Percentiles rank a stretch among this genome's conserved stretches.
Evolutionary conservation across 2,888 invertebrate species (phyloP).

Genomic region (Pseudanteris insignis): DNA sequence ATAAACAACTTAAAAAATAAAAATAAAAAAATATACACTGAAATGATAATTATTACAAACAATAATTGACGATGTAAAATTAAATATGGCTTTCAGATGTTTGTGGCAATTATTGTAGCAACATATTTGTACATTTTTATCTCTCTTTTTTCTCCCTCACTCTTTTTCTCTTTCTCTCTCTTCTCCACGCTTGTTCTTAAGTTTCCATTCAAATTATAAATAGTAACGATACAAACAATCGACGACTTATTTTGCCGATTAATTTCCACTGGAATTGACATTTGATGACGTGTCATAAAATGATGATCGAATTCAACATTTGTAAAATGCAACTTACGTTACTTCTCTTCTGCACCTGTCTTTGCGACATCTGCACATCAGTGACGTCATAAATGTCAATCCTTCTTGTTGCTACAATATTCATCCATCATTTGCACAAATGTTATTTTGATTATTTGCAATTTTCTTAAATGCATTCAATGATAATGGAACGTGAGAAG

Average conservation of each 20-base stretch:
- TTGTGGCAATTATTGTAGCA: slow-evolving; percentile 11
- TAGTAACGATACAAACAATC: too few relatives aligned
- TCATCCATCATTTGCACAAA: slow-evolving; percentile 7
- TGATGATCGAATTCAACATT: neutral
- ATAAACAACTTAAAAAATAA: slow-evolving; percentile 6
- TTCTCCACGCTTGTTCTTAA: too few relatives aligned
- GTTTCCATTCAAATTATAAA: too few relatives aligned
- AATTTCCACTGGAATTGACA: too few relatives aligned
- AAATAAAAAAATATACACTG: slow-evolving; percentile 1
- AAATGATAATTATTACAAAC: neutral
- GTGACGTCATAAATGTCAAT: slow-evolving; percentile 21
- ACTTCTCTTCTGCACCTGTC: slow-evolving; percentile 9
- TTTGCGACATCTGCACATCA: slow-evolving; percentile 3
- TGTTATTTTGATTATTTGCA: neutral
- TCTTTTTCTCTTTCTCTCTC: too few relatives aligned
- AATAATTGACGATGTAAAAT: too few relatives aligned
- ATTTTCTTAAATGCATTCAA: too few relatives aligned
- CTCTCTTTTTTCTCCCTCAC: too few relatives aligned
- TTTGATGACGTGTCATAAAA: slow-evolving; percentile 5
- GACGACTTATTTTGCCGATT: too few relatives aligned
- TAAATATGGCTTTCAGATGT: slow-evolving; percentile 11
- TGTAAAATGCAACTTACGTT: slow-evolving; percentile 2
- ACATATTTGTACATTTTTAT: too few relatives aligned
- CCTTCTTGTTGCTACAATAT: slow-evolving; percentile 7
- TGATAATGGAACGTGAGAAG: too few relatives aligned